Evolutionary conservation across 1,140 invertebrate species (phyloP).

Genomic region (Rhysida immarginata): DNA sequence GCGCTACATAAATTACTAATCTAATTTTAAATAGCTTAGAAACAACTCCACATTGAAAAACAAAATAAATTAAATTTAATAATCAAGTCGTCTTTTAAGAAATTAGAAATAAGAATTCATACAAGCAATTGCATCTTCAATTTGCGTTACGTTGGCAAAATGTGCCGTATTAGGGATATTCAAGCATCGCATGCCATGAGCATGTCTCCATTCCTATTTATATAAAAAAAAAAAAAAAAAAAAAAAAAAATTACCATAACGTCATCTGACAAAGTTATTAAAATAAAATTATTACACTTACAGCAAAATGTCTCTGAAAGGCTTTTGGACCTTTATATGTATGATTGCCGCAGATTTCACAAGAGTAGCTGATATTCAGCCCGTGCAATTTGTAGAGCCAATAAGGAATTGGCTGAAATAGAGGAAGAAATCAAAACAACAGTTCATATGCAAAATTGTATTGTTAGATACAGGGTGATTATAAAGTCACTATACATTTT

Average conservation of each 20-base stretch:
- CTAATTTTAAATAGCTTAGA: too few species aligned
- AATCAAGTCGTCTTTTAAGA: too few species aligned
- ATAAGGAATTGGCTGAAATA: constrained; percentile 87
- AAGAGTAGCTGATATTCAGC: constrained; percentile 95
- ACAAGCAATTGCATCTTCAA: constrained; percentile 90
- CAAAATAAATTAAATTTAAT: too few species aligned
- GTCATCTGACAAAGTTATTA: too few species aligned
- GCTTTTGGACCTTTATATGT: constrained; percentile 99
- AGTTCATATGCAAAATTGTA: too few species aligned
- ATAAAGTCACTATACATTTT: too few species aligned
- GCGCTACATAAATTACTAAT: too few species aligned
- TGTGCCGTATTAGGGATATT: constrained; percentile 99
- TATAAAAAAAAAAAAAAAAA: constrained; percentile 11
- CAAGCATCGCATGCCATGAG: constrained; percentile 96
- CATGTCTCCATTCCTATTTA: constrained; percentile 86
- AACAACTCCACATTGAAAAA: too few species aligned
- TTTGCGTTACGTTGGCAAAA: constrained; percentile 98
- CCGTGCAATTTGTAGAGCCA: constrained; percentile 99
- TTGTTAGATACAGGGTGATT: too few species aligned
- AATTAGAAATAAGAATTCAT: too few species aligned
- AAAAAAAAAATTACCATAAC: background rate
- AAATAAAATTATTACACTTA: constrained; percentile 30
- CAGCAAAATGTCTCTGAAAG: constrained; percentile 95
- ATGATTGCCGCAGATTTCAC: constrained; percentile 99
- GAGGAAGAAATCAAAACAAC: too few species aligned